Evolutionary conservation across 2,888 invertebrate genomes (phyloP), one percentile per base, ranked within the genome.

Genomic region (Conops quadrifasciatus): DNA sequence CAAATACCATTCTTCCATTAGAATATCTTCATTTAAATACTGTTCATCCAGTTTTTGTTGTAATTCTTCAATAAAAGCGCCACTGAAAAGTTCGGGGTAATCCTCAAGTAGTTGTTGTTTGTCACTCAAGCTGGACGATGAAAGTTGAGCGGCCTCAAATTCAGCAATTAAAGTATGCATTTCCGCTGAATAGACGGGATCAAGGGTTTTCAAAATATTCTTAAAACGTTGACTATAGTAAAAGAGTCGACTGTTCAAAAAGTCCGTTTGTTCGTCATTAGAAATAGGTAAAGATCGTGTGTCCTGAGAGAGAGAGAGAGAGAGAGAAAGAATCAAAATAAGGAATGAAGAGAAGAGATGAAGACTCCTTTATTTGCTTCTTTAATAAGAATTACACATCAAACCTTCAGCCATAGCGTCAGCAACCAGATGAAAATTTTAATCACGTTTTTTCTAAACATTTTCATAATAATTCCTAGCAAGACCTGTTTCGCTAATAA

Each of bases 1-100:
- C 21, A 77, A 68, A 49, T 76, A 77, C 76, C 77, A 77, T 47
- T 67, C 67, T 53, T 77, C 75, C 49, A 76, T 72, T n/a, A 72
- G 64, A 26, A 77, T 75, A 30, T 76, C 76, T 59, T 76, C 75
- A 45, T 76, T 75, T 1, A 77, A 63, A 36, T 72, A 73, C 59
- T 77, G 77, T 43, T 74, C 74, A 9, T 77, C 77, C 21, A 77
- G 67, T 62, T 75, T 72, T 16, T 19, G 15, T 15, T 63, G 62
- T 11, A 77, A 30, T 26, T 75, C 74, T 2, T 72, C 71, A 0
- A 36, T 65, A 45, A 77, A 75, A 1, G 72, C 49, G 3, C 26
- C 19, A 11, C 47, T 59, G 24, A 75, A 68, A 49, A 70, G 30
- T 1, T 28, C 30, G 2, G 49, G 67, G 13, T 69, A 71, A 0